Base-by-base conservation (phyloP, 2,797 vertebrate species). In the Sebastes alutus region DNA sequence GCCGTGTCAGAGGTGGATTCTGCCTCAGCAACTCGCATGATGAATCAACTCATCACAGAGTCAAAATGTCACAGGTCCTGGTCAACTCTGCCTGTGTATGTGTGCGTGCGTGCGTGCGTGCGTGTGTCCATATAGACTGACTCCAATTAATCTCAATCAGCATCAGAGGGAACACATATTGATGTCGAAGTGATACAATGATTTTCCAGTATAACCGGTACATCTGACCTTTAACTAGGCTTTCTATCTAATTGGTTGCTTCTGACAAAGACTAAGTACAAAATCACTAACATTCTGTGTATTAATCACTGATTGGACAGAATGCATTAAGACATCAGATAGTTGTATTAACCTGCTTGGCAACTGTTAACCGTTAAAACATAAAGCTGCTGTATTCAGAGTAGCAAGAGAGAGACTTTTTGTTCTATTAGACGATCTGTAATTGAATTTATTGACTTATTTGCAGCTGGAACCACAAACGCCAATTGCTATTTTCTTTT, bases 131-230 rank as follows among this genome's bases (percentile, higher is more conserved):
- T 59, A 61, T 20, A 35, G 33, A 61, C 61, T 63, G 35, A 55
- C 18, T 55, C 46, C 25, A 77, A 61, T 88, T 72, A 27, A 9
- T 91, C 86, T 72, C 66, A 58, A 82, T 78, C 79, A 81, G 60
- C 20, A 42, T 52, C 67, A 68, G 29, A 58, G 62, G 49, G 20
- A 72, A n/a, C 59, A 38, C 60, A 75, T 55, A 82, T 77, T 63
- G 72, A 81, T 38, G 61, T 55, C 29, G 7, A 22, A 78, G 60
- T 23, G 18, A 58, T 38, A 56, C 73, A 86, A 35, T 63, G 16
- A 64, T 81, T 84, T 76, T 58, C 27, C 63, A 35, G 38, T 64
- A n/a, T 3, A 79, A 72, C 46, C 23, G 35, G 60, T 38, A 60
- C 59, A 70, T 72, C 1, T 83, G 80, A 83, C 84, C 84, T 87